Percentiles rank a stretch among this genome's conserved stretches.
phyloP scores from a whole-genome alignment of 2,113 vertebrate species.

The Blennius ocellaris region DNA sequence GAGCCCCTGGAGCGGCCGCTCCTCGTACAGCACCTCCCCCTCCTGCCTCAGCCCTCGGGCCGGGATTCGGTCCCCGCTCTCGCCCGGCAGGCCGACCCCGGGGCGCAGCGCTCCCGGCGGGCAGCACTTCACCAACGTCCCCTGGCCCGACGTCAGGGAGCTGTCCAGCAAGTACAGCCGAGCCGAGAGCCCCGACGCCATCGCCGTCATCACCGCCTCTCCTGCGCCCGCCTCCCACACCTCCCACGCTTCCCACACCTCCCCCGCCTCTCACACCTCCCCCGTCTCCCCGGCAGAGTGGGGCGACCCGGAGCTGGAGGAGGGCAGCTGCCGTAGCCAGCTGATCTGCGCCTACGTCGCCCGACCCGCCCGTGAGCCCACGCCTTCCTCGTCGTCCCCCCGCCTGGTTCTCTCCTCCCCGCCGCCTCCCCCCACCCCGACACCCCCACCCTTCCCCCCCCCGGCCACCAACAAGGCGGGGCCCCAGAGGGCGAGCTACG shows the following conservation, averaged over 20 bases:
- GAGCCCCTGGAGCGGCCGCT: conserved; percentile 56
- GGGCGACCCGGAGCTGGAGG: conserved; percentile 54
- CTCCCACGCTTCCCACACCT: too few species aligned
- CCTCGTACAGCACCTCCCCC: conserved; percentile 57
- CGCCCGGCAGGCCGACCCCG: conserved; percentile 40
- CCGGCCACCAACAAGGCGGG: conserved; percentile 41
- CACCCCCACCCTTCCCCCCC: conserved; percentile 22
- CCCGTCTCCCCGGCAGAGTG: conserved; percentile 36
- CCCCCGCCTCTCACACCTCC: conserved; percentile 3
- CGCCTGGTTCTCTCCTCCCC: conserved; percentile 19
- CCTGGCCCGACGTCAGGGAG: conserved; percentile 79
- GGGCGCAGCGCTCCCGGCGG: conserved; percentile 38
- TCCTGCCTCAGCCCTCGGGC: conserved; percentile 62
- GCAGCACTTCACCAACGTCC: conserved; percentile 76
- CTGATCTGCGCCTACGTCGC: conserved; percentile 79
- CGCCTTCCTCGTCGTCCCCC: conserved; percentile 3
- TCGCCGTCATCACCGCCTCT: conserved; percentile 1
- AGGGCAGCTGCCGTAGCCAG: conserved; percentile 71
- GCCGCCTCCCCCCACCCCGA: conserved; percentile 2
- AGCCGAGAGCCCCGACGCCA: conserved; percentile 27
- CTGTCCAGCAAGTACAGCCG: conserved; percentile 73
- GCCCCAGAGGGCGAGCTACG: conserved; percentile 85
- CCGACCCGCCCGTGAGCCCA: conserved; percentile 23
- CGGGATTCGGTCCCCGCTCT: conserved; percentile 45
- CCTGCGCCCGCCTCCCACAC: too few species aligned